A percentile compares a stretch with the other conserved stretches of the same genome.
These are phyloP conservation scores for Antheraea yamamai DNA, from an alignment of 2,888 invertebrate genomes.

Conservation along the genomic window DNA sequence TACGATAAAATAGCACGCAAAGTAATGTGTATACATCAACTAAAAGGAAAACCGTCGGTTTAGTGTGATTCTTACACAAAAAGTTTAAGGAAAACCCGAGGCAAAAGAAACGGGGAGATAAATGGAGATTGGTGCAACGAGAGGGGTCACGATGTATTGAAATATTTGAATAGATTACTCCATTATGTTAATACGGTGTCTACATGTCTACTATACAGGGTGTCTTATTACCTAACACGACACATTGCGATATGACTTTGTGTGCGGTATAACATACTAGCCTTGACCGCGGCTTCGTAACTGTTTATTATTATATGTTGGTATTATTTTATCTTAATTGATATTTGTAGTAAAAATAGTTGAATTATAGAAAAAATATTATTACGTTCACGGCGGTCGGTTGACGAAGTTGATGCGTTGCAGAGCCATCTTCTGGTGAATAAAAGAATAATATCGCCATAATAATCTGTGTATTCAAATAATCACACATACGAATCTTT, in stretches of 20 bases:
- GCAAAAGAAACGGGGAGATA: not conserved
- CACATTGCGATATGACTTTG: not conserved
- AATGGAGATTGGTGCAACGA: not conserved
- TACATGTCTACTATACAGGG: not conserved
- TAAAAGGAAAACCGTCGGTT: not conserved
- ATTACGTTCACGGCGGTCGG: too few relatives aligned
- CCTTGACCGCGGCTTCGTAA: too few relatives aligned
- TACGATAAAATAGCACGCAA: not conserved
- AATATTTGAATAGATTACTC: constrained; percentile 9
- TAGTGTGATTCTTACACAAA: not conserved
- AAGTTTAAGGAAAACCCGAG: not conserved
- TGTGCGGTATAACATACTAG: too few relatives aligned
- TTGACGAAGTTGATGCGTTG: too few relatives aligned
- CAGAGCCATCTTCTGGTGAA: too few relatives aligned
- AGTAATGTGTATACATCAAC: not conserved
- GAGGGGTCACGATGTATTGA: not conserved
- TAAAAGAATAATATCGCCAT: too few relatives aligned
- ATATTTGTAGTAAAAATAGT: too few relatives aligned
- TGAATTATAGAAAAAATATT: too few relatives aligned
- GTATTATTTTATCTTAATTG: not conserved
- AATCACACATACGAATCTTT: too few relatives aligned
- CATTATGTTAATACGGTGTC: not conserved
- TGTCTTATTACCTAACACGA: not conserved
- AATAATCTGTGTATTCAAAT: too few relatives aligned
- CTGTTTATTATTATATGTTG: not conserved